Base-by-base conservation (phyloP, 1,140 invertebrate species). In the Chrysomallon squamiferum region DNA sequence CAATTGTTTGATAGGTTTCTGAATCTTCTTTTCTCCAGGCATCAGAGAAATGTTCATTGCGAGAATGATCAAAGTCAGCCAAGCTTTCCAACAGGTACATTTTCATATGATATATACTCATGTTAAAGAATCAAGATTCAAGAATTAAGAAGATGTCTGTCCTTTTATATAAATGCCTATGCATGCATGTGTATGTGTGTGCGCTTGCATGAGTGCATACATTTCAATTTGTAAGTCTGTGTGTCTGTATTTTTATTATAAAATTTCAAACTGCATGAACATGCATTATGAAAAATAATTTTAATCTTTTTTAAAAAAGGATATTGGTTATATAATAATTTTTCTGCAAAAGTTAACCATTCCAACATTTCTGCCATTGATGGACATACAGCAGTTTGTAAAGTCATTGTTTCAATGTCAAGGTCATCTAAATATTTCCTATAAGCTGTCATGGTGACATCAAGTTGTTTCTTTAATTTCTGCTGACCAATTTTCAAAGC, bases 361-460 rank as follows among this genome's bases (percentile, higher is more conserved):
- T 75, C 73, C 6, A 72, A 22, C 71, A 75, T 70, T 47, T 72
- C 68, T 33, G 66, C 38, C 41, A 69, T 33, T n/a, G 73, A 62
- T 45, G 69, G 71, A 18, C 49, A 35, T 4, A 62, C 67, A 20
- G 70, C 59, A 43, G 73, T 60, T 13, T 25, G 27, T 11, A 20
- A 32, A 15, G 65, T 69, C 9, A 69, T 52, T 2, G 47, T 18
- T 20, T 59, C 27, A 33, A 67, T 35, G 20, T 60, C 61, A 25
- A 69, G 56, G 27, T 18, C 18, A 2, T 38, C 20, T 11, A 38
- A 43, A 50, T 64, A 41, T 35, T 67, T 73, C 7, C 41, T 38
- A 38, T 69, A 57, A 3, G 68, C 15, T 13, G 41, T 52, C 13
- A 50, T 33, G 38, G 62, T 60, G 11, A 59, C 57, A 0, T 62